A percentile compares a stretch with the other conserved stretches of the same genome.
Evolutionary conservation across 2,113 vertebrate species (phyloP).

Genomic region (Notiomystis cincta): DNA sequence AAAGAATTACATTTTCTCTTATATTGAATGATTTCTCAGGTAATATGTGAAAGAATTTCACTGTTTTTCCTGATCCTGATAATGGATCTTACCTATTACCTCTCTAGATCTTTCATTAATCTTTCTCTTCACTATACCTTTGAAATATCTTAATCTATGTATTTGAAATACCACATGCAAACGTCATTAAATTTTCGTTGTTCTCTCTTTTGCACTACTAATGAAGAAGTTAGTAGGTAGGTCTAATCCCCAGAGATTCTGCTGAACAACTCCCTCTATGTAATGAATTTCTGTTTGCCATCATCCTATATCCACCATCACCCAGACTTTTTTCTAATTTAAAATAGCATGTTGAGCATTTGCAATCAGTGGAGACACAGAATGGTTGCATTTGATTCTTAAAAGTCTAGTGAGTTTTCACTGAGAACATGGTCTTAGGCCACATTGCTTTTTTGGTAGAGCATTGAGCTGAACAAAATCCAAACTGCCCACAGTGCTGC

Average conservation of each 20-base stretch:
- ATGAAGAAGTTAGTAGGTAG: neutral
- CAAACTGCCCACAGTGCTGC: neutral
- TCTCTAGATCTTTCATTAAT: neutral
- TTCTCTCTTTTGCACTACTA: neutral
- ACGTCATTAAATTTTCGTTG: neutral
- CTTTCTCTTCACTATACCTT: neutral
- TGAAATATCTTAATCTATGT: neutral
- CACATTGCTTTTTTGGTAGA: neutral
- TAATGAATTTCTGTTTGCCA: neutral
- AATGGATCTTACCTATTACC: neutral
- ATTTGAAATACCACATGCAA: neutral
- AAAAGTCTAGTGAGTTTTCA: neutral
- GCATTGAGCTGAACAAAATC: neutral
- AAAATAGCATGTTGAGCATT: neutral
- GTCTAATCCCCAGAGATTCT: neutral
- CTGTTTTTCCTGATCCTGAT: neutral
- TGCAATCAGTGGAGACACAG: neutral
- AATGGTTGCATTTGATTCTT: neutral
- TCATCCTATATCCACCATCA: fast-evolving
- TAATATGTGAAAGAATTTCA: neutral
- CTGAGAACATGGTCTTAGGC: neutral
- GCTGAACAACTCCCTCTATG: neutral
- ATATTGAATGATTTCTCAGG: neutral
- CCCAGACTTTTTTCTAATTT: neutral
- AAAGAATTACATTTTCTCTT: neutral